Percentiles rank a stretch among this genome's conserved stretches.
Conservation (phyloP, 2,797 vertebrate species). For the Lophius americanus region DNA sequence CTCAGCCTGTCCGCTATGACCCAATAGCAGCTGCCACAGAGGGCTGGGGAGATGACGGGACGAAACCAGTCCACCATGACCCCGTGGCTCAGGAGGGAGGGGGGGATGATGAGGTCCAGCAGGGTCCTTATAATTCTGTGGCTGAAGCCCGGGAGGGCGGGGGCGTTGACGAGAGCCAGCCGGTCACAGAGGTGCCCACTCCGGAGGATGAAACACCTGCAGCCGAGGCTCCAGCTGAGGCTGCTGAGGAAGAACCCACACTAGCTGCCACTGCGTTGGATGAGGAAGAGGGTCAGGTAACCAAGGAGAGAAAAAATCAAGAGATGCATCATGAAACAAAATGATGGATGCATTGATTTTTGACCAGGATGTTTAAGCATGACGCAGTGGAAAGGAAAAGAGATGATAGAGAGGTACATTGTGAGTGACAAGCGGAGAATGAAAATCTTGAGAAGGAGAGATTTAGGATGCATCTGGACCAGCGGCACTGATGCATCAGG, state of each 20-base stretch:
- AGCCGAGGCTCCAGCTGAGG: conserved; percentile 52
- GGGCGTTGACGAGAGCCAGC: conserved; percentile 58
- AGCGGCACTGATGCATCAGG: conserved; percentile 64
- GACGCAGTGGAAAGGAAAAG: conserved; percentile 28
- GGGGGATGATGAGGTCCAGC: conserved; percentile 68
- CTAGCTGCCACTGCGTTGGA: conserved; percentile 46
- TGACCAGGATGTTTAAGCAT: conserved; percentile 31
- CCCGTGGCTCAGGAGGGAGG: conserved; percentile 64
- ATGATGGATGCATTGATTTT: conserved; percentile 71
- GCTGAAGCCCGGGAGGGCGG: conserved; percentile 56
- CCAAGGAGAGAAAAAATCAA: conserved; percentile 48
- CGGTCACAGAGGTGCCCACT: conserved; percentile 38
- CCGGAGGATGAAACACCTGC: conserved; percentile 54
- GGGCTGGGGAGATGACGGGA: conserved; percentile 80
- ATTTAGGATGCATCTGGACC: conserved; percentile 69
- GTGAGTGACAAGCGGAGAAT: conserved; percentile 20
- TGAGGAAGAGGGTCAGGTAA: conserved; percentile 80
- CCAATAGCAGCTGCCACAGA: conserved; percentile 72
- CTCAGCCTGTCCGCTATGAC: conserved; percentile 64
- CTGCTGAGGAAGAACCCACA: conserved; percentile 53
- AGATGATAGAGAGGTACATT: conserved; percentile 16
- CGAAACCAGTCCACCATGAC: conserved; percentile 57
- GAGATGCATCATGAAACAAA: conserved; percentile 73
- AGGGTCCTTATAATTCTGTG: conserved; percentile 45
- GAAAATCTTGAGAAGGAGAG: conserved; percentile 41